Conservation (phyloP, 2,888 invertebrate genomes). For the Cremastinae sp. region DNA sequence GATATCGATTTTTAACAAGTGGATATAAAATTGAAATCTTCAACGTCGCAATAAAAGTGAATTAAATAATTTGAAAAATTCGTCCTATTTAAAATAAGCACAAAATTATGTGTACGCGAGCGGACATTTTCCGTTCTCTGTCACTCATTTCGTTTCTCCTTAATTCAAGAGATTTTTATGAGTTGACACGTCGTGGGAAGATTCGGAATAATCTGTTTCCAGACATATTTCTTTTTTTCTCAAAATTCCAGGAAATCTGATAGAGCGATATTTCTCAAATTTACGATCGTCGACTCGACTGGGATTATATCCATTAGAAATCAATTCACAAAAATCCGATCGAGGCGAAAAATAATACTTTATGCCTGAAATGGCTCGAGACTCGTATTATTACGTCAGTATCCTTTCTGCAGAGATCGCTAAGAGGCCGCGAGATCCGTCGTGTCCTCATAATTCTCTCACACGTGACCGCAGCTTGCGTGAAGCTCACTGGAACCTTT, state of each 20-base stretch:
- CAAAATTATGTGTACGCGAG: not conserved
- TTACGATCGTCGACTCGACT: conserved; percentile 20
- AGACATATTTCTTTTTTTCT: conserved; percentile 31
- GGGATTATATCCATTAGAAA: conserved; percentile 48
- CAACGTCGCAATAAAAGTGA: not conserved
- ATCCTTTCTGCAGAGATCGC: not conserved
- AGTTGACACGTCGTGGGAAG: conserved; percentile 30
- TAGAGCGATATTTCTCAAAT: conserved; percentile 37
- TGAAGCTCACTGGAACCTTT: not conserved
- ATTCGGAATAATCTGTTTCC: conserved; percentile 26
- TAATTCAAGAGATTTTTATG: conserved; percentile 24
- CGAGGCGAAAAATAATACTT: conserved; percentile 25
- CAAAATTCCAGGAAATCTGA: conserved; percentile 31
- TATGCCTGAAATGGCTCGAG: conserved; percentile 45
- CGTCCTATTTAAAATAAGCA: not conserved
- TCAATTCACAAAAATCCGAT: conserved; percentile 37
- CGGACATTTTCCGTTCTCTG: not conserved
- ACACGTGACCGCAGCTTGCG: conserved; percentile 31
- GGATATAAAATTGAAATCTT: not conserved
- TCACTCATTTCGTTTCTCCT: not conserved
- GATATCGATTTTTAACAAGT: not conserved
- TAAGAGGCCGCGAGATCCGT: conserved; percentile 25
- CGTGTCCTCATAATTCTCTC: conserved; percentile 59
- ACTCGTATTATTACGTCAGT: conserved; percentile 7
- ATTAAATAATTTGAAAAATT: not conserved